Percentiles rank a stretch among this genome's conserved stretches.
Evolutionary conservation across 2,113 vertebrate species (phyloP).

Genomic region (Notarius lentiginosus): DNA sequence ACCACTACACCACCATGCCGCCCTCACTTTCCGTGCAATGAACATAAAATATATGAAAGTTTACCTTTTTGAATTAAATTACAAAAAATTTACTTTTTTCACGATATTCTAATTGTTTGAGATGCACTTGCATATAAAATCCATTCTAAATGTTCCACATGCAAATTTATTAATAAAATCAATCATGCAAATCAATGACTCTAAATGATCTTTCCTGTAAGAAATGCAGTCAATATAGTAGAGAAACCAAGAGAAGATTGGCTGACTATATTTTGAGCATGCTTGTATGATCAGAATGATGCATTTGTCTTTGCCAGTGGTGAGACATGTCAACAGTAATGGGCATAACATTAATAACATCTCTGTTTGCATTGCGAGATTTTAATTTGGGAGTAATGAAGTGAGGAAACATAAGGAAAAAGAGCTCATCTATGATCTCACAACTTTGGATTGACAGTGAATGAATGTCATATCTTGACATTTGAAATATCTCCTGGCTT

Average conservation of each 20-base stretch:
- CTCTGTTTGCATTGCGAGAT: constrained; percentile 13
- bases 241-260: background rate
- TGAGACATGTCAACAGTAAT: constrained; percentile 5
- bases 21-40: too few species aligned
- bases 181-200: background rate
- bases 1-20: too few species aligned
- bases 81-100: too few species aligned
- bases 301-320: background rate
- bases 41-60: too few species aligned
- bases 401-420: constrained; percentile 5
- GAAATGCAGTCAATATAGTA: background rate
- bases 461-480: constrained; percentile 22
- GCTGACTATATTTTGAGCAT: background rate
- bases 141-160: background rate
- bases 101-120: too few species aligned
- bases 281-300: background rate
- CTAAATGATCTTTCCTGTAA: background rate
- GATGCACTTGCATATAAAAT: too few species aligned
- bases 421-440: constrained; percentile 1
- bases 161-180: background rate
- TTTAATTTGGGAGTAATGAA: background rate
- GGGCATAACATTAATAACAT: background rate
- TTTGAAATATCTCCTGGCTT: constrained; percentile 13
- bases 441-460: background rate
- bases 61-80: too few species aligned